phyloP scores from a whole-genome alignment of 2,113 vertebrate species.

The Tichodroma muraria region DNA sequence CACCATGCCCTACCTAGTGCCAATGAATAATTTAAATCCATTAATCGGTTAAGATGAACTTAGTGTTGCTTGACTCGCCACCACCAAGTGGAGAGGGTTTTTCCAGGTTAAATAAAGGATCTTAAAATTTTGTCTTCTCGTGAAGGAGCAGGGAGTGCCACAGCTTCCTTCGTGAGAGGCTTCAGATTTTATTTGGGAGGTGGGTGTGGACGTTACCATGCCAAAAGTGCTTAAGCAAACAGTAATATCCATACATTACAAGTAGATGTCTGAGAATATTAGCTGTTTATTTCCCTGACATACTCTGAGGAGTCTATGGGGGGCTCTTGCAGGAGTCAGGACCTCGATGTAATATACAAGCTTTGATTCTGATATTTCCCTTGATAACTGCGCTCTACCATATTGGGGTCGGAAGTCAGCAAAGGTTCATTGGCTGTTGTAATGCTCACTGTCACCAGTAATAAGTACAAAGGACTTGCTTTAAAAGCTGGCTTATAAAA shows the following conservation, averaged over 20 bases:
- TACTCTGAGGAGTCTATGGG: constrained; percentile 67
- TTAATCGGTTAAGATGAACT: constrained; percentile 33
- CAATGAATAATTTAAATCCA: constrained; percentile 39
- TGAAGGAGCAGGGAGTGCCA: background rate
- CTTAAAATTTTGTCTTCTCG: background rate
- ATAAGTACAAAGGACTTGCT: constrained; percentile 82
- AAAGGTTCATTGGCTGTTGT: constrained; percentile 79
- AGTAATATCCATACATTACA: background rate
- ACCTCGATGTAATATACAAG: constrained; percentile 76
- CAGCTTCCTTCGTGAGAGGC: background rate
- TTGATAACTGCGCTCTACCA: constrained; percentile 69
- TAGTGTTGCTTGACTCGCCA: background rate
- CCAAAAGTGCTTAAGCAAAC: constrained; percentile 40
- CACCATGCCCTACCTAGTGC: background rate
- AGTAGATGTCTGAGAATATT: constrained; percentile 57
- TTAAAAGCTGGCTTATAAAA: constrained; percentile 93
- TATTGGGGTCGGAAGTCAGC: constrained; percentile 79
- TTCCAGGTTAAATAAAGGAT: background rate
- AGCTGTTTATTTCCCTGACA: constrained; percentile 70
- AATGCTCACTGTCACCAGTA: constrained; percentile 80
- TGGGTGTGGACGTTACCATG: background rate
- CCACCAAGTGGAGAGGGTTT: background rate
- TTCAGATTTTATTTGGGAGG: background rate
- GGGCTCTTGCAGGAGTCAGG: constrained; percentile 75
- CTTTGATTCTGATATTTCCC: constrained; percentile 80